phyloP scores from a whole-genome alignment of 53 echinoderm and acorn worm genomes.

The Temnopleurus reevesii region DNA sequence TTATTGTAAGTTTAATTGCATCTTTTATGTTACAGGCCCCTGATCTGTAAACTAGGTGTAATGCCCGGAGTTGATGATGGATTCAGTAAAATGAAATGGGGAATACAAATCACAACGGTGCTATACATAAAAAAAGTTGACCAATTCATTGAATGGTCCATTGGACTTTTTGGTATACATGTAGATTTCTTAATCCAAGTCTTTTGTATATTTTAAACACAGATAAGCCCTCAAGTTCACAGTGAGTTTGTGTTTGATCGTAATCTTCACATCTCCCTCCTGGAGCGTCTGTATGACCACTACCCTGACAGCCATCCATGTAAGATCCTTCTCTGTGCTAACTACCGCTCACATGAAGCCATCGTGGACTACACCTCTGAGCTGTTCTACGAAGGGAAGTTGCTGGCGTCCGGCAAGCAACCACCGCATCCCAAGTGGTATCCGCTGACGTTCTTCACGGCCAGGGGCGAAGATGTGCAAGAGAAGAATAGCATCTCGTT shows the following conservation, averaged over 20 bases:
- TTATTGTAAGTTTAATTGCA: no score
- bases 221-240: slow-evolving; percentile 97
- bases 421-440: slow-evolving; percentile 75
- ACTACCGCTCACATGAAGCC: slow-evolving; percentile 97
- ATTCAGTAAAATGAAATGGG: no score
- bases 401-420: slow-evolving; percentile 88
- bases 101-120: no score
- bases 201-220: no score
- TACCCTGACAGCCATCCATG: slow-evolving; percentile 91
- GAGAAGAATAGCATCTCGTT: slow-evolving; percentile 98
- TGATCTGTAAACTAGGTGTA: no score
- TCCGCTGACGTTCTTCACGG: slow-evolving; percentile 93
- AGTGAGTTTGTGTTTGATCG: slow-evolving; percentile 88
- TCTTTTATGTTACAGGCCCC: no score
- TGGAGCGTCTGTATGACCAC: slow-evolving; percentile 92
- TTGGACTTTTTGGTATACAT: no score
- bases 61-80: no score
- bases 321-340: slow-evolving; percentile 97
- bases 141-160: no score
- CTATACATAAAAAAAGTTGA: no score
- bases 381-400: slow-evolving; percentile 90
- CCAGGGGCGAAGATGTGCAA: slow-evolving; percentile 94
- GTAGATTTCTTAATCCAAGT: no score
- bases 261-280: slow-evolving; percentile 91
- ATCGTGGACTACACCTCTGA: slow-evolving; percentile 94